Conservation (phyloP, 2,888 invertebrate genomes). For the Marronus borbonicus region DNA sequence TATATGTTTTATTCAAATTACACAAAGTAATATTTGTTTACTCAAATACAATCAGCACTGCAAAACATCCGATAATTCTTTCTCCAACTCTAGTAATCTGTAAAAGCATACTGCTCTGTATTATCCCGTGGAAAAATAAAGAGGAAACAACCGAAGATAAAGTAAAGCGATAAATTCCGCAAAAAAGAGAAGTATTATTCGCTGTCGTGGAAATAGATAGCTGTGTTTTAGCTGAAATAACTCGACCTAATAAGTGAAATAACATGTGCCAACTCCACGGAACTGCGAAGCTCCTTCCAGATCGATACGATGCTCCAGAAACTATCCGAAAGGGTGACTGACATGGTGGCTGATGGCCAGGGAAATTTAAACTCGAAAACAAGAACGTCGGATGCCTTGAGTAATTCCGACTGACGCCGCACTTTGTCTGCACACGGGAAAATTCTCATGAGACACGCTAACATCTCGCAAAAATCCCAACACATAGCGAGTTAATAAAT, state of each 20-base stretch:
- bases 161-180: slow-evolving; percentile 4
- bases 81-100: too few relatives aligned
- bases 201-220: not conserved
- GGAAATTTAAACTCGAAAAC: not conserved
- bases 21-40: too few relatives aligned
- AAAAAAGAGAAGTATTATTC: not conserved
- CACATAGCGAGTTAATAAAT: not conserved
- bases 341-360: not conserved
- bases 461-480: not conserved
- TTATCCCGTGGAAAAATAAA: not conserved
- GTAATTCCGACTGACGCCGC: slow-evolving; percentile 1
- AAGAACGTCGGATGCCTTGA: not conserved
- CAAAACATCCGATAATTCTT: too few relatives aligned
- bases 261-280: slow-evolving; percentile 6
- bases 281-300: not conserved
- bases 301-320: slow-evolving; percentile 5
- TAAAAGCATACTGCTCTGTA: too few relatives aligned
- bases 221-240: not conserved
- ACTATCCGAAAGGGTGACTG: not conserved
- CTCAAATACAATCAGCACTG: too few relatives aligned
- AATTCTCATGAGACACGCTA: not conserved
- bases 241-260: slow-evolving; percentile 8
- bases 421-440: not conserved
- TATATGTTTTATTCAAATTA: too few relatives aligned
- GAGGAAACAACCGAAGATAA: not conserved